Conservation (phyloP, 2,113 vertebrate species). For the Epinephelus cyanopodus region DNA sequence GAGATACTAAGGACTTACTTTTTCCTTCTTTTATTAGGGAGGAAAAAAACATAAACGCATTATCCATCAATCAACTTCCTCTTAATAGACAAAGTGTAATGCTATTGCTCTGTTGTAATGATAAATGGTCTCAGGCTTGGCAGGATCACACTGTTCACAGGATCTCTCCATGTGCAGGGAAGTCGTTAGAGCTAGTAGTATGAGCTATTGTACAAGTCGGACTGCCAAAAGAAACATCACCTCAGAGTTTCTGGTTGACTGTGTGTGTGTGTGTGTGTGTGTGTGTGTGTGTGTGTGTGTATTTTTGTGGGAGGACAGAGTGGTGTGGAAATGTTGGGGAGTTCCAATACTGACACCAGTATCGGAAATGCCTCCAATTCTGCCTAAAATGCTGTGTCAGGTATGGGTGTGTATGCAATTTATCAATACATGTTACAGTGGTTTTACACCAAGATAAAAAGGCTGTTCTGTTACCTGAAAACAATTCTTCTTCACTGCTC, state of each 20-base stretch:
- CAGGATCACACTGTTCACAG: conserved; percentile 47
- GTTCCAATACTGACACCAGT: too few species aligned
- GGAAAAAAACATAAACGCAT: conserved; percentile 31
- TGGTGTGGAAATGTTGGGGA: conserved; percentile 16
- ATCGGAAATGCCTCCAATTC: too few species aligned
- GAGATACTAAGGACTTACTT: conserved; percentile 70
- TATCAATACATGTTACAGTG: too few species aligned
- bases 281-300: not conserved
- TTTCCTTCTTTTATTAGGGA: conserved; percentile 57
- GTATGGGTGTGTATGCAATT: too few species aligned
- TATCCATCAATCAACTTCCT: conserved; percentile 69
- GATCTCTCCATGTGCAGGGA: conserved; percentile 21
- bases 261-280: not conserved
- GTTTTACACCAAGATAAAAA: too few species aligned
- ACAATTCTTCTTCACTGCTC: too few species aligned
- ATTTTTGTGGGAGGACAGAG: conserved; percentile 5
- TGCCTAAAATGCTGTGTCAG: too few species aligned
- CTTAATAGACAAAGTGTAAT: conserved; percentile 58
- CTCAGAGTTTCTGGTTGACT: conserved; percentile 20
- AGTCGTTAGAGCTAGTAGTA: conserved; percentile 46
- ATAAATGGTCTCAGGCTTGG: conserved; percentile 65
- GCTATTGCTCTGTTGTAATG: conserved; percentile 47
- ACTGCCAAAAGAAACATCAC: conserved; percentile 56
- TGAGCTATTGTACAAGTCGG: conserved; percentile 40
- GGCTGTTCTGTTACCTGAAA: too few species aligned